Conservation (phyloP, 2,797 vertebrate species). For the Pseudochirops corinnae region DNA sequence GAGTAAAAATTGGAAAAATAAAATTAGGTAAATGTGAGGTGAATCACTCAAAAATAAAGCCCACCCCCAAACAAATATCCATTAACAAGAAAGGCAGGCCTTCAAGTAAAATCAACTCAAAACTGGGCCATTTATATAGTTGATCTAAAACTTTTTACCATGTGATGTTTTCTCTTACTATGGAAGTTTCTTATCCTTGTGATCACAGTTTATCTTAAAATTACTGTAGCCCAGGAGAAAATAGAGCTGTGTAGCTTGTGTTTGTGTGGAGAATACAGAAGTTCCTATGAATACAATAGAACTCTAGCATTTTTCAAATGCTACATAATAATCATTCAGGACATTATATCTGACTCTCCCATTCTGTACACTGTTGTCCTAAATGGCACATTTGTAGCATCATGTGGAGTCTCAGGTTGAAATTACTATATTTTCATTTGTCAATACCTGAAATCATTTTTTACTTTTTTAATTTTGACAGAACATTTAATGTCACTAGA, state of each 20-base stretch:
- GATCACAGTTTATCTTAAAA: not conserved
- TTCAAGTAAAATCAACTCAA: conserved; percentile 66
- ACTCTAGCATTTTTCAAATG: not conserved
- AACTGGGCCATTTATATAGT: conserved; percentile 19
- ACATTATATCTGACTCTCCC: not conserved
- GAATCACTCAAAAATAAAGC: conserved; percentile 81
- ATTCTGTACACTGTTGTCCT: not conserved
- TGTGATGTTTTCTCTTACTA: not conserved
- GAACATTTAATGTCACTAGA: not conserved
- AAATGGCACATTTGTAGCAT: not conserved
- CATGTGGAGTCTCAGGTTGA: not conserved
- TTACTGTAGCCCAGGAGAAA: not conserved
- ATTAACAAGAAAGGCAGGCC: conserved; percentile 59
- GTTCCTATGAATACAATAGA: not conserved
- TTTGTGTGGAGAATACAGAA: not conserved
- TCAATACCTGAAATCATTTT: not conserved
- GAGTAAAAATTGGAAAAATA: conserved; percentile 83
- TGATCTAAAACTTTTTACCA: conserved; percentile 6
- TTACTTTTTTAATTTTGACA: not conserved
- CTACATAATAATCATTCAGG: not conserved
- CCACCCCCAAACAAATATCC: not conserved
- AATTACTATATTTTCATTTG: not conserved
- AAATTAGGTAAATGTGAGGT: conserved; percentile 85
- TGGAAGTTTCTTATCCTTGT: not conserved
- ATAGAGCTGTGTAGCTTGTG: not conserved